Evolutionary conservation across 2,797 vertebrate genomes (phyloP).

Genomic region (Enteromius viviparus): DNA sequence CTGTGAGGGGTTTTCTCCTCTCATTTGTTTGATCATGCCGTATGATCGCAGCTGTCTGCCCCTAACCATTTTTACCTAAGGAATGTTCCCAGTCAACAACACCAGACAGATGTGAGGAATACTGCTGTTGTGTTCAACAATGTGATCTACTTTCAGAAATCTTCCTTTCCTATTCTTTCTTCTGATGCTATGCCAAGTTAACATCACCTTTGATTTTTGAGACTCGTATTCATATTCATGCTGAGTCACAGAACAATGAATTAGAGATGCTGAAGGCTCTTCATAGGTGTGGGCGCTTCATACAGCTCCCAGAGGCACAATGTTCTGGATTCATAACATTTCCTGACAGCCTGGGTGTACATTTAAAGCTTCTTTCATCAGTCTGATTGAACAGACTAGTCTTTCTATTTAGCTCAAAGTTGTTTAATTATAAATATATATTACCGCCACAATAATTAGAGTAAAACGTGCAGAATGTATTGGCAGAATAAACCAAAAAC

Average conservation of each 20-base stretch:
- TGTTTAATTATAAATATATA: neutral
- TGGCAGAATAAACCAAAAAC: neutral
- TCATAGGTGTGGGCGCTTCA: constrained; percentile 54
- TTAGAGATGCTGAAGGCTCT: constrained; percentile 56
- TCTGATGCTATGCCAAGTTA: constrained; percentile 53
- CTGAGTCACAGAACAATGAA: constrained; percentile 52
- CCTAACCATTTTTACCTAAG: constrained; percentile 50
- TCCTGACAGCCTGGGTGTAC: neutral
- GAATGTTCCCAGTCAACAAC: constrained; percentile 46
- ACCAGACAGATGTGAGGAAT: constrained; percentile 44
- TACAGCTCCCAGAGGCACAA: constrained; percentile 38
- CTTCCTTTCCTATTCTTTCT: constrained; percentile 14
- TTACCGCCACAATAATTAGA: neutral
- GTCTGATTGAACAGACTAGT: neutral
- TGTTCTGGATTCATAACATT: constrained; percentile 37
- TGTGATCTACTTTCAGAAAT: constrained; percentile 40
- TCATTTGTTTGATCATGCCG: constrained; percentile 68
- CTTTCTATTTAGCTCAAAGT: neutral
- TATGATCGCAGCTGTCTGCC: constrained; percentile 63
- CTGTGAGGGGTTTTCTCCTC: constrained; percentile 57
- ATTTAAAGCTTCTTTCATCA: neutral
- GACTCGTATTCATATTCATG: constrained; percentile 50
- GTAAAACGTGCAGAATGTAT: neutral
- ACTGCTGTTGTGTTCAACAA: constrained; percentile 50
- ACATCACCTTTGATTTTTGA: constrained; percentile 52